These are phyloP conservation scores for Actenoides lindsayi DNA, from an alignment of 2,113 vertebrate genomes.

Conservation along the genomic window DNA sequence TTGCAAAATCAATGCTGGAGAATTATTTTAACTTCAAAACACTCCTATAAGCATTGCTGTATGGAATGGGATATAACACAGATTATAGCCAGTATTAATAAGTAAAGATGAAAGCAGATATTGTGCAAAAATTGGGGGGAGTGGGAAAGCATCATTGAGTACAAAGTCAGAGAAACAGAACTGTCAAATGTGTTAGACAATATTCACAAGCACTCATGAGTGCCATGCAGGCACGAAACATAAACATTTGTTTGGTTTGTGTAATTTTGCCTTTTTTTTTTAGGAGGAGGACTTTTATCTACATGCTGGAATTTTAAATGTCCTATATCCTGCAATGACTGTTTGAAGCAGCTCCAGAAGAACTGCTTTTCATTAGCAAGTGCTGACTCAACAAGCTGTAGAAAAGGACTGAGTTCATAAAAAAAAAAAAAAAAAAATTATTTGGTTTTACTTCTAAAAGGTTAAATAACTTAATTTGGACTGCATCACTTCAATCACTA, in stretches of 20 bases:
- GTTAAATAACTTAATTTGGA: conserved; percentile 35
- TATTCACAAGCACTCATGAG: conserved; percentile 62
- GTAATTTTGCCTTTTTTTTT: conserved; percentile 24
- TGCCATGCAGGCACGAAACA: conserved; percentile 60
- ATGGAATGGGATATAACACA: background rate
- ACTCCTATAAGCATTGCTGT: background rate
- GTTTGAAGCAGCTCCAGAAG: conserved; percentile 66
- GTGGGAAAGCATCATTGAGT: conserved; percentile 1
- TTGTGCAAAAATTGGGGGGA: conserved; percentile 13
- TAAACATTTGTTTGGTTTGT: conserved; percentile 64
- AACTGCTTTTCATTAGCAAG: conserved; percentile 62
- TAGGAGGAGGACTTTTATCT: conserved; percentile 37
- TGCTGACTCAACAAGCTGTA: conserved; percentile 51
- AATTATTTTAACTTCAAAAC: conserved; percentile 50
- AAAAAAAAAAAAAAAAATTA: conserved; percentile 18
- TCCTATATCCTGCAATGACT: conserved; percentile 32
- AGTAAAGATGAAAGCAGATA: conserved; percentile 53
- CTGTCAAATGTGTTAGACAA: conserved; percentile 71
- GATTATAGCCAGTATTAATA: conserved; percentile 21
- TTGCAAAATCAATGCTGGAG: conserved; percentile 2
- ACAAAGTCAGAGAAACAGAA: conserved; percentile 55
- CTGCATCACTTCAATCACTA: background rate
- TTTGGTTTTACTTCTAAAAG: conserved; percentile 40
- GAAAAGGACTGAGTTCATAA: conserved; percentile 17
- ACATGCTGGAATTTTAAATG: conserved; percentile 48